Evolutionary conservation across 2,888 invertebrate species (phyloP).

Genomic region (Piscicola geometra): DNA sequence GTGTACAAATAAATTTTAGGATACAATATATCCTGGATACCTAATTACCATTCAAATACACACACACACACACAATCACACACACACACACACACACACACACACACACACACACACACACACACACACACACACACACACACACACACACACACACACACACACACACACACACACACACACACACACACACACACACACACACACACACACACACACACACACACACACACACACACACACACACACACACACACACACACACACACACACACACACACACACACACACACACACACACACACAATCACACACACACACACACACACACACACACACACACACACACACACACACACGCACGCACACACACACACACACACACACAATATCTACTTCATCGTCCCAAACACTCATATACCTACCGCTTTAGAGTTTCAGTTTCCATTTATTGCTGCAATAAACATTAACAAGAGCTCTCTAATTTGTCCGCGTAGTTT

Average conservation of each 20-base stretch:
- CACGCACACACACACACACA: too few species aligned
- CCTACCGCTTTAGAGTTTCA: too few species aligned
- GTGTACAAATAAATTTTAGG: background rate
- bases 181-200: background rate
- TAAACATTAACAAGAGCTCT: too few species aligned
- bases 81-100: background rate
- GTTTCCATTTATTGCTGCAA: too few species aligned
- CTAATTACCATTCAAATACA: too few species aligned
- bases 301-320: too few species aligned
- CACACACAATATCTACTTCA: too few species aligned
- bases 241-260: conserved; percentile 10
- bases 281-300: background rate
- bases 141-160: background rate
- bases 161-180: background rate
- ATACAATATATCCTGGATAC: too few species aligned
- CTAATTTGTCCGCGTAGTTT: too few species aligned
- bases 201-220: conserved; percentile 1
- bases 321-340: too few species aligned
- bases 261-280: background rate
- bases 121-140: background rate
- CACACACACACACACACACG: too few species aligned
- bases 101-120: background rate
- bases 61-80: background rate
- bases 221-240: conserved; percentile 8
- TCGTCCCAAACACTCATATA: too few species aligned